These are phyloP conservation scores for Guaruba guarouba DNA, from an alignment of 2,113 vertebrate genomes.

Conservation along the genomic window DNA sequence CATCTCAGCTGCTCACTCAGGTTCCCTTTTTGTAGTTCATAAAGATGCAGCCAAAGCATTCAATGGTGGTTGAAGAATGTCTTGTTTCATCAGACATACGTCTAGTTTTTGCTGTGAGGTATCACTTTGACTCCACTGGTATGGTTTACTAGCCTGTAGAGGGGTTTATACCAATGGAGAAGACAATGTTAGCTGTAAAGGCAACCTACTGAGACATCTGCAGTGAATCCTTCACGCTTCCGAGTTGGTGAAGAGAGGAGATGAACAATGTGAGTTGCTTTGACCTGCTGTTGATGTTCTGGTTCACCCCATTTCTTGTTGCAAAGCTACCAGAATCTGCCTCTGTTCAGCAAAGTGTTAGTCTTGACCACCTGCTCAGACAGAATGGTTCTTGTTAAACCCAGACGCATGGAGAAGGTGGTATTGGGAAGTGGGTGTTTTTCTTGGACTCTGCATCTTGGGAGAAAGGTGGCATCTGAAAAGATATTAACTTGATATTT, in stretches of 20 bases:
- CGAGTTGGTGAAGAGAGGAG: not conserved
- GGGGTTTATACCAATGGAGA: not conserved
- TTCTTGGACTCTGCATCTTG: not conserved
- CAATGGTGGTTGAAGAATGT: not conserved
- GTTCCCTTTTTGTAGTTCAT: not conserved
- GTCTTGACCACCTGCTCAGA: not conserved
- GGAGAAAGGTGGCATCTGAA: not conserved
- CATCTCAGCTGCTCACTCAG: not conserved
- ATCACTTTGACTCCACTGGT: not conserved
- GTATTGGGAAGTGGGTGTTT: not conserved
- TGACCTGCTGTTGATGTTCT: not conserved
- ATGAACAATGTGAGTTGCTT: not conserved
- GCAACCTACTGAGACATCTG: not conserved
- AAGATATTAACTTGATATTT: not conserved
- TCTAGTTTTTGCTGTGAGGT: not conserved
- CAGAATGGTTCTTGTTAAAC: fast-evolving
- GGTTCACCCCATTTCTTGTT: not conserved
- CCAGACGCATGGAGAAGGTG: not conserved
- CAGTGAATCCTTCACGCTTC: not conserved
- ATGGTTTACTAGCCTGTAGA: not conserved
- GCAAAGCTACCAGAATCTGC: not conserved
- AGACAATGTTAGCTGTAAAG: not conserved
- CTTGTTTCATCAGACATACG: not conserved
- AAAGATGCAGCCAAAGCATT: not conserved
- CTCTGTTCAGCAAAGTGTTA: not conserved